Evolutionary conservation across 2,797 vertebrate species (phyloP).

Genomic region (Peromyscus eremicus): DNA sequence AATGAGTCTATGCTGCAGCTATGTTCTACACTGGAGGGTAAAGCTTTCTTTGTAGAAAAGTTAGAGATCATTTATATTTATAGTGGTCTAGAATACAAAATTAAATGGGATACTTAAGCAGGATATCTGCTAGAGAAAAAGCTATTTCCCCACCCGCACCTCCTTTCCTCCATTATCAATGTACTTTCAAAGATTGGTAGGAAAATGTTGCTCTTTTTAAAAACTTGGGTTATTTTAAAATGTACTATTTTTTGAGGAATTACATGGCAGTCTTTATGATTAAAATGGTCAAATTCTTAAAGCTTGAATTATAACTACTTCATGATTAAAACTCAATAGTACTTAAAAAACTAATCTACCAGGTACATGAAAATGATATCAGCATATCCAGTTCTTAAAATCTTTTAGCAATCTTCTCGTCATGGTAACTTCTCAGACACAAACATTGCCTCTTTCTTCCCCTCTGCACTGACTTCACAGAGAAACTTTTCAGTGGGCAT

Average conservation of each 20-base stretch:
- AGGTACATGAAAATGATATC: not conserved
- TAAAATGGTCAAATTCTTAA: slow-evolving; percentile 1
- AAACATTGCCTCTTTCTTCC: not conserved
- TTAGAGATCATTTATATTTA: not conserved
- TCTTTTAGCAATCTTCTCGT: not conserved
- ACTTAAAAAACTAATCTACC: not conserved
- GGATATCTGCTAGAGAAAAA: not conserved
- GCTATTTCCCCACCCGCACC: not conserved
- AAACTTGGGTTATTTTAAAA: not conserved
- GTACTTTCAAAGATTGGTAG: not conserved
- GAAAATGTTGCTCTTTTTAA: not conserved
- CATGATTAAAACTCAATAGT: not conserved
- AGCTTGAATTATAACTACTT: slow-evolving; percentile 4
- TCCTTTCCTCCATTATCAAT: not conserved
- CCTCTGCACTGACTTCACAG: not conserved
- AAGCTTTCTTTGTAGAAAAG: slow-evolving; percentile 29
- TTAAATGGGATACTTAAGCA: not conserved
- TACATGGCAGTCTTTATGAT: not conserved
- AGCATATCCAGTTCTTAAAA: not conserved
- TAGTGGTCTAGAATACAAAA: not conserved
- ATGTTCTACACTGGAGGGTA: not conserved
- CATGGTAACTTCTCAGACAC: not conserved
- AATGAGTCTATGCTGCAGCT: not conserved
- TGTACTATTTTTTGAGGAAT: not conserved
- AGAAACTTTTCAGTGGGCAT: not conserved